Percentiles rank a stretch among this genome's conserved stretches.
Conservation (phyloP, 1,140 invertebrate species). For the Macrocentrus cingulum region DNA sequence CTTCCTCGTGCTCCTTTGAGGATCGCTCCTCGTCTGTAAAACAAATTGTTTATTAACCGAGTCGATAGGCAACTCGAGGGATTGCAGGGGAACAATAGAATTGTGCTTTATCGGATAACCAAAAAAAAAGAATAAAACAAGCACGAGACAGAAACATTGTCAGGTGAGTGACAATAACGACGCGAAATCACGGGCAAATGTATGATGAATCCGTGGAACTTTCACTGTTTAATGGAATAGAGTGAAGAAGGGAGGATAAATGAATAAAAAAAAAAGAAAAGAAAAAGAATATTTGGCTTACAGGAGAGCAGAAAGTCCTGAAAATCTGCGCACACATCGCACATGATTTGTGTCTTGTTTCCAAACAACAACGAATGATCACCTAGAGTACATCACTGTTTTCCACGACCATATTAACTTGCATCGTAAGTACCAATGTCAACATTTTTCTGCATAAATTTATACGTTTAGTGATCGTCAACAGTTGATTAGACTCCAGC, state of each 20-base stretch:
- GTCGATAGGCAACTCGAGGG: constrained; percentile 11
- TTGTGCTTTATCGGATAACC: too few relatives aligned
- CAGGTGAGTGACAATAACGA: too few relatives aligned
- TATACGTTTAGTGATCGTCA: constrained; percentile 29
- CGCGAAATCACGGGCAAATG: constrained; percentile 13
- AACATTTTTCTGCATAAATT: constrained; percentile 43
- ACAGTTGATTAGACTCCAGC: constrained; percentile 48
- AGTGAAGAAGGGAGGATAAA: constrained; percentile 8
- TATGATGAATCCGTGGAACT: not conserved
- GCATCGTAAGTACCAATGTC: constrained; percentile 37
- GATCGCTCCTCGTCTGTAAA: constrained; percentile 52
- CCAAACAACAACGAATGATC: constrained; percentile 32
- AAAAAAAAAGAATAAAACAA: too few relatives aligned
- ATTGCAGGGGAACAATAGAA: too few relatives aligned
- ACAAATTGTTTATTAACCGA: constrained; percentile 7
- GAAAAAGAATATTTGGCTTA: constrained; percentile 61
- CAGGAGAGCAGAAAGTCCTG: constrained; percentile 75
- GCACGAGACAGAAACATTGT: too few relatives aligned
- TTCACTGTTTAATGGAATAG: too few relatives aligned
- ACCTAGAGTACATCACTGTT: constrained; percentile 41
- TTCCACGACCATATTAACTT: constrained; percentile 34
- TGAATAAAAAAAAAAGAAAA: constrained; percentile 28
- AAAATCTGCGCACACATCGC: constrained; percentile 79
- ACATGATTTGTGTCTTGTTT: constrained; percentile 61
- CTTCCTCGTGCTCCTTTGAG: constrained; percentile 51